These are phyloP conservation scores for Pipistrellus pipistrellus DNA, from an alignment of 2,797 vertebrate species.

Conservation along the genomic window DNA sequence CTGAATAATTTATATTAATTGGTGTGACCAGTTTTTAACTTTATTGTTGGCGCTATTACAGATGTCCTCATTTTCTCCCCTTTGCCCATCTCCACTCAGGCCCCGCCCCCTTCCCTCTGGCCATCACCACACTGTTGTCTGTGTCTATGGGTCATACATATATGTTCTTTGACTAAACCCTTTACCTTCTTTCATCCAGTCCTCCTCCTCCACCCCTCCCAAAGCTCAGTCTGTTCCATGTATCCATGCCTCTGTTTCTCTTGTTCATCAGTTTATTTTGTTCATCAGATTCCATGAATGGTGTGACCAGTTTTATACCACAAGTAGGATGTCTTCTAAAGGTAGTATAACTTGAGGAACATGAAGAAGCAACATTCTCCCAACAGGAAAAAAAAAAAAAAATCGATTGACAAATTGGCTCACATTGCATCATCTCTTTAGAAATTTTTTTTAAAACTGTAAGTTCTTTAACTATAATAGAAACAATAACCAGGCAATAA, in stretches of 20 bases:
- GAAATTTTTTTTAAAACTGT: not conserved
- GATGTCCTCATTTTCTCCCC: not conserved
- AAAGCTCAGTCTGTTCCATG: not conserved
- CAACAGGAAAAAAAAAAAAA: not conserved
- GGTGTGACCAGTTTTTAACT: not conserved
- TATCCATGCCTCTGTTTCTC: not conserved
- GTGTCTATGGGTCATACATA: not conserved
- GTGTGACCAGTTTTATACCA: not conserved
- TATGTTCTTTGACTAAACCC: not conserved
- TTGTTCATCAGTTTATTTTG: not conserved
- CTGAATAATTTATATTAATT: not conserved
- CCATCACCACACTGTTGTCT: not conserved
- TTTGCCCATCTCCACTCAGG: not conserved
- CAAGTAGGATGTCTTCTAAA: not conserved
- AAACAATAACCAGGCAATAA: not conserved
- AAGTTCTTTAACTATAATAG: not conserved
- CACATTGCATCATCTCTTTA: not conserved
- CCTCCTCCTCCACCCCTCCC: rapidly evolving
- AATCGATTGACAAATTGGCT: not conserved
- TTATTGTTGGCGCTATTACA: not conserved
- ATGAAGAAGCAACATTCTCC: not conserved
- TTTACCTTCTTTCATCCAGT: not conserved
- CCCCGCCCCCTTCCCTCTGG: not conserved
- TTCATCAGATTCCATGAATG: not conserved
- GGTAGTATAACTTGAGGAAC: not conserved